These are phyloP conservation scores for Pectinophora gossypiella DNA, from an alignment of 1,140 invertebrate species.

Conservation along the genomic window DNA sequence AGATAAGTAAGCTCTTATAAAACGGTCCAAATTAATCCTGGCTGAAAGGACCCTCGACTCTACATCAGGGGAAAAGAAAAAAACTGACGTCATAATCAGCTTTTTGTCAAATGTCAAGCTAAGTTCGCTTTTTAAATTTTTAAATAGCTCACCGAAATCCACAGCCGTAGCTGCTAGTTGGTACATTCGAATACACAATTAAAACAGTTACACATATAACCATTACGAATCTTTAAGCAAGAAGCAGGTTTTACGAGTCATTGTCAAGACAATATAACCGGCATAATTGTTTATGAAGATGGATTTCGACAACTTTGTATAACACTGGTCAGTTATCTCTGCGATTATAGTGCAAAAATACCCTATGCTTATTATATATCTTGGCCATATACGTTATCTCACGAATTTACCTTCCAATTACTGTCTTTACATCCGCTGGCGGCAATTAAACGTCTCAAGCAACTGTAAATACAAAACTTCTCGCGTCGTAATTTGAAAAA, in stretches of 20 bases:
- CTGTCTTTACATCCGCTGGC: constrained; percentile 55
- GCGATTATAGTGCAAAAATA: not conserved
- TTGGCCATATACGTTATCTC: constrained; percentile 44
- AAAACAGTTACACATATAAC: too few species aligned
- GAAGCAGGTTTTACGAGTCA: not conserved
- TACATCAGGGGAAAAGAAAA: constrained; percentile 39
- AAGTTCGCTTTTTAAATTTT: constrained; percentile 63
- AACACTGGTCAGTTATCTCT: not conserved
- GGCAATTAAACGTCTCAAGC: constrained; percentile 62
- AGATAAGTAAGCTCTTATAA: constrained; percentile 73
- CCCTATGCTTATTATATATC: constrained; percentile 30
- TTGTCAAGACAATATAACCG: not conserved
- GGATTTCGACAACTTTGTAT: not conserved
- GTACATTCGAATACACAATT: constrained; percentile 31
- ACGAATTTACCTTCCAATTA: constrained; percentile 58
- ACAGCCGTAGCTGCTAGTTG: constrained; percentile 12
- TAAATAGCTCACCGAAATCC: constrained; percentile 53
- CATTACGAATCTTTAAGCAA: too few species aligned
- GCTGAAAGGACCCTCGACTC: constrained; percentile 54
- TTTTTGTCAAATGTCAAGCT: constrained; percentile 72
- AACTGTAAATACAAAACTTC: constrained; percentile 63
- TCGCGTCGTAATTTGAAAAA: constrained; percentile 60
- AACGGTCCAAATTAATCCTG: constrained; percentile 70
- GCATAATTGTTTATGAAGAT: not conserved
- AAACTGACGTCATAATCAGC: constrained; percentile 73